Conservation (phyloP, 2,888 invertebrate genomes). For the Diarsia dahlii region DNA sequence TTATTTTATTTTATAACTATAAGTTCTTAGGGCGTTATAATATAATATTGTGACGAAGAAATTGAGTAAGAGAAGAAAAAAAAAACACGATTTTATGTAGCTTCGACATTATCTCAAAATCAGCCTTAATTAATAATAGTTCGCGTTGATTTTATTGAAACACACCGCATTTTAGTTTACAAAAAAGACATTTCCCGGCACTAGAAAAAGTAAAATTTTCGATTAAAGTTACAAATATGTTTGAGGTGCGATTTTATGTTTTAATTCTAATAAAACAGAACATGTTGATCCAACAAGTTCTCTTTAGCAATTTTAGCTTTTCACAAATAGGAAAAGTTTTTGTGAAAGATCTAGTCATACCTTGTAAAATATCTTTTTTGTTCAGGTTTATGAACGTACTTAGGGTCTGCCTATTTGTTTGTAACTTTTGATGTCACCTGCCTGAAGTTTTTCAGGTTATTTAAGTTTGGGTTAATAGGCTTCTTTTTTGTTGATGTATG, state of each 20-base stretch:
- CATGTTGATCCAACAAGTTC: constrained; percentile 32
- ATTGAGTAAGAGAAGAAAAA: too few relatives aligned
- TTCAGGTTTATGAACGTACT: constrained; percentile 31
- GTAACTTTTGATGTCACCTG: constrained; percentile 14
- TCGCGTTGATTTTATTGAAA: background rate
- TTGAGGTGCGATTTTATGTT: background rate
- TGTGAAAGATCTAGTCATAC: background rate
- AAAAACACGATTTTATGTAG: too few relatives aligned
- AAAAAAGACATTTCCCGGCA: background rate
- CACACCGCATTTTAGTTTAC: background rate
- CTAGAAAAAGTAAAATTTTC: background rate
- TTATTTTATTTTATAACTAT: too few relatives aligned
- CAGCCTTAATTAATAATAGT: too few relatives aligned
- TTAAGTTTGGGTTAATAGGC: background rate
- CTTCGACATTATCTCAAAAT: too few relatives aligned
- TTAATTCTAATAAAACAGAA: constrained; percentile 5
- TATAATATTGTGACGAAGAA: too few relatives aligned
- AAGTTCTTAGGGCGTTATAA: too few relatives aligned
- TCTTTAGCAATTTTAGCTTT: constrained; percentile 15
- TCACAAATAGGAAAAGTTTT: constrained; percentile 45
- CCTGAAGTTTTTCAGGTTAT: background rate
- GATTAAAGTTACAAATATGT: background rate
- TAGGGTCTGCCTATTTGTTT: background rate
- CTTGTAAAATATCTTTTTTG: constrained; percentile 15
- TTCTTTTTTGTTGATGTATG: background rate